Conservation (phyloP, 2,888 invertebrate genomes). For the Aproaerema taeniolella region DNA sequence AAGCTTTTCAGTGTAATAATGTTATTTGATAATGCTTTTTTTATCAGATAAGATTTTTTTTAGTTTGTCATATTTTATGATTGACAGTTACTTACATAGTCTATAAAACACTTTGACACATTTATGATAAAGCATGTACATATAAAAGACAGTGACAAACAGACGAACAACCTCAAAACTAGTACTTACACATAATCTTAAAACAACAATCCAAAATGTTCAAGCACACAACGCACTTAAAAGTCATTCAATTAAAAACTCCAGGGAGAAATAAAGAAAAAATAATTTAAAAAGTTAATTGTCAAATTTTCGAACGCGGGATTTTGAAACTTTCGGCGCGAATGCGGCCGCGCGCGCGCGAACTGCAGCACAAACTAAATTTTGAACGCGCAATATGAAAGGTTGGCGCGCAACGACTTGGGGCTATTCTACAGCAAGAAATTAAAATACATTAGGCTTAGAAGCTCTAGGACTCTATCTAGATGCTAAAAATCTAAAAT, state of each 20-base stretch:
- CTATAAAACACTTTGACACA: too few species aligned
- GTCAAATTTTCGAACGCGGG: constrained; percentile 24
- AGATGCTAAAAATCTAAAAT: too few species aligned
- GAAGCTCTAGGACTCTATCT: too few species aligned
- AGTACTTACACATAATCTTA: constrained; percentile 65
- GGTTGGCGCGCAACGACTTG: constrained; percentile 27
- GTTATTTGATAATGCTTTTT: too few species aligned
- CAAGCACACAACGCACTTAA: constrained; percentile 16
- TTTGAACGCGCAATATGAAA: constrained; percentile 63
- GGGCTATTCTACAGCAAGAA: constrained; percentile 9
- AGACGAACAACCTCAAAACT: constrained; percentile 57
- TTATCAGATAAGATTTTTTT: too few species aligned
- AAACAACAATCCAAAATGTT: constrained; percentile 64
- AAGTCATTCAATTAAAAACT: not conserved
- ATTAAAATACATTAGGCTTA: too few species aligned
- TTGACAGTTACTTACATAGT: too few species aligned
- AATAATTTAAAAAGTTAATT: constrained; percentile 28
- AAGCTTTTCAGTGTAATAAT: too few species aligned
- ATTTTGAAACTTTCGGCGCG: constrained; percentile 65
- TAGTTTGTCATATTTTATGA: too few species aligned
- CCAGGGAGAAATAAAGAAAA: not conserved
- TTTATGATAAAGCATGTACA: too few species aligned
- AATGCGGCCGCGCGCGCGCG: constrained; percentile 67
- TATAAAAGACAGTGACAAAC: constrained; percentile 23
- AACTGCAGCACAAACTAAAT: constrained; percentile 68